A percentile compares a stretch with the other conserved stretches of the same genome.
These are phyloP conservation scores for Xenopus petersii DNA, from an alignment of 2,797 vertebrate genomes.

Conservation along the genomic window DNA sequence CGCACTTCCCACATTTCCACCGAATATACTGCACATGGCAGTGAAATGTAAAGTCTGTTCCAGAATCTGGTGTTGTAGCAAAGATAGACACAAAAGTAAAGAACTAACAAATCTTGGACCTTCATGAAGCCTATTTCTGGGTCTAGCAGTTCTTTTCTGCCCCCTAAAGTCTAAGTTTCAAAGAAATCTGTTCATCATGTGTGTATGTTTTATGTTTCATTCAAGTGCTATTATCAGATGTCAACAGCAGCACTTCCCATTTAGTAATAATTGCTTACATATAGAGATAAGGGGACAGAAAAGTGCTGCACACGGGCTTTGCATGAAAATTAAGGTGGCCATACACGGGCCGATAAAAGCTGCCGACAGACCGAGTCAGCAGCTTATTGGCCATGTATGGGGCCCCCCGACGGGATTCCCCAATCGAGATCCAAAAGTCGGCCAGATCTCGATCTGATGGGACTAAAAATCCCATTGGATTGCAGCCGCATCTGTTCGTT, in stretches of 20 bases:
- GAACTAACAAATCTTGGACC: neutral
- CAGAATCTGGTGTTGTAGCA: neutral
- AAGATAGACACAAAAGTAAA: neutral
- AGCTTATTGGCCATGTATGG: no score
- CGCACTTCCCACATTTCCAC: conserved; percentile 6
- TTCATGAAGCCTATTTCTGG: neutral
- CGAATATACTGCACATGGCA: conserved; percentile 1
- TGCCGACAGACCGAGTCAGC: no score
- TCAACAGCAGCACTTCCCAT: neutral
- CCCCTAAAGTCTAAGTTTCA: neutral
- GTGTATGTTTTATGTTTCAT: neutral
- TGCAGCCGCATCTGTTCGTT: no score
- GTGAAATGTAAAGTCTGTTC: neutral
- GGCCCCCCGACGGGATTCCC: no score
- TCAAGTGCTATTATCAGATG: neutral
- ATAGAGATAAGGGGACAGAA: no score
- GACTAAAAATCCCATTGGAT: no score
- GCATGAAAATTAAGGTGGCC: no score
- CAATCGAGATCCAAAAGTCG: no score
- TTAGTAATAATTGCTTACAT: neutral
- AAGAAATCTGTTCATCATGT: neutral
- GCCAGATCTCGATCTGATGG: no score
- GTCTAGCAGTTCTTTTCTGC: neutral
- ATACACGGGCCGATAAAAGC: no score
- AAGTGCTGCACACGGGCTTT: no score